Base-by-base conservation (phyloP, 2,113 vertebrate species). In the Argyrosomus japonicus region DNA sequence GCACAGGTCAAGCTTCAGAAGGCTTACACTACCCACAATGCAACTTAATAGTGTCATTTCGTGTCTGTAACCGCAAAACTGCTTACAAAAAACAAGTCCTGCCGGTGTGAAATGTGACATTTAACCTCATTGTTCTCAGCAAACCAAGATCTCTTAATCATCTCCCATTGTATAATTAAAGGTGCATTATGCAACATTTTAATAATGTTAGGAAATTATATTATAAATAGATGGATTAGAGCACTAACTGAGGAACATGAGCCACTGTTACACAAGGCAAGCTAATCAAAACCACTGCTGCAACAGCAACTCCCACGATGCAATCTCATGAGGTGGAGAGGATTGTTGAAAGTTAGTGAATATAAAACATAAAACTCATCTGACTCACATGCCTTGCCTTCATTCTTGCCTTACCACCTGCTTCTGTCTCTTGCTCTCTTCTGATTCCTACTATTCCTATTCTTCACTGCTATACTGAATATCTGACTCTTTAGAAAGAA, bases 241-340 rank as follows among this genome's bases (percentile, higher is more conserved):
- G 60, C 6, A 1, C 2, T 5, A n/a, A 51, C 65, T 23, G 18
- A 47, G 45, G 21, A 64, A 45, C 61, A 17, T 15, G 71, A 77
- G 69, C 68, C 23, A 27, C 40, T 25, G 56, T 79, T 83, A 29
- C 80, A 64, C 67, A 80, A 79, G 25, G 45, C 9, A 18, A 45
- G 43, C 21, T 74, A 58, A 85, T 77, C 62, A 51, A 60, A 80
- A 77, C 69, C 68, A 77, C 62, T 15, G 48, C 62, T 45, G 68
- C 19, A 32, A 17, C 68, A 40, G 18, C n/a, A 40, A 57, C 17
- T 36, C 60, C 48, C 54, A 23, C 60, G 71, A 76, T 69, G 78
- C 78, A 79, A 68, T 53, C 47, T 57, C 50, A 18, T 12, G 23
- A 73, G 64, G 14, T 27, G 62, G 17, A 63, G 40, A 32, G 45